Percentiles rank a stretch among this genome's conserved stretches.
Evolutionary conservation across 2,113 vertebrate species (phyloP).

Genomic region (Neoarius graeffei): DNA sequence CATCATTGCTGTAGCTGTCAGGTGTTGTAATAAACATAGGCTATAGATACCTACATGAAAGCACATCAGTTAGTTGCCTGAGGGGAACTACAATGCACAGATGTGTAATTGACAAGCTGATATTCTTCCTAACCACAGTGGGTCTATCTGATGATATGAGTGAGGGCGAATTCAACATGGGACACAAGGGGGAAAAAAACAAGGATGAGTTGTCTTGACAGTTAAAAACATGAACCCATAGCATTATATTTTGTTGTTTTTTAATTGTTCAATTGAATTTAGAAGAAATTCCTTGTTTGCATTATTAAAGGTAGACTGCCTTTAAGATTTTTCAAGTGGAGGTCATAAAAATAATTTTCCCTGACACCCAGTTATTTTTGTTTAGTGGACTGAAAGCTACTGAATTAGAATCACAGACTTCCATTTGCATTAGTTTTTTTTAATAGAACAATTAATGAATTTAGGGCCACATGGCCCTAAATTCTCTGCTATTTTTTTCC

Average conservation of each 20-base stretch:
- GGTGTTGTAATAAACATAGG: conserved; percentile 35
- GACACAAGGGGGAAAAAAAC: background rate
- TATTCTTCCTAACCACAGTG: conserved; percentile 29
- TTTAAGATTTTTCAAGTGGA: too few species aligned
- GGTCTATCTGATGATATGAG: background rate
- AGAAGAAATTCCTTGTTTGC: background rate
- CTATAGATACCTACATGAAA: conserved; percentile 37
- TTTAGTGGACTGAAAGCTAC: too few species aligned
- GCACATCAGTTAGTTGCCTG: conserved; percentile 34
- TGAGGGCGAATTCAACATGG: background rate
- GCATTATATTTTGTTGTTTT: background rate
- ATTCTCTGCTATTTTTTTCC: too few species aligned
- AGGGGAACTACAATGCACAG: conserved; percentile 29
- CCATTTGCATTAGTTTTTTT: too few species aligned
- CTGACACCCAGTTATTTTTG: too few species aligned
- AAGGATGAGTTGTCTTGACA: background rate
- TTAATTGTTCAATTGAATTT: background rate
- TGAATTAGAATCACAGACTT: too few species aligned
- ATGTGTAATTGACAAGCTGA: conserved; percentile 42
- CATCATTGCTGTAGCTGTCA: conserved; percentile 21
- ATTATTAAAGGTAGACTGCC: too few species aligned
- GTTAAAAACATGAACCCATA: background rate
- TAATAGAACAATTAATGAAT: too few species aligned
- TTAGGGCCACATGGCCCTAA: too few species aligned
- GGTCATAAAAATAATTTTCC: too few species aligned